Base-by-base conservation (phyloP, 2,113 vertebrate genomes). In the Centropus unirufus region DNA sequence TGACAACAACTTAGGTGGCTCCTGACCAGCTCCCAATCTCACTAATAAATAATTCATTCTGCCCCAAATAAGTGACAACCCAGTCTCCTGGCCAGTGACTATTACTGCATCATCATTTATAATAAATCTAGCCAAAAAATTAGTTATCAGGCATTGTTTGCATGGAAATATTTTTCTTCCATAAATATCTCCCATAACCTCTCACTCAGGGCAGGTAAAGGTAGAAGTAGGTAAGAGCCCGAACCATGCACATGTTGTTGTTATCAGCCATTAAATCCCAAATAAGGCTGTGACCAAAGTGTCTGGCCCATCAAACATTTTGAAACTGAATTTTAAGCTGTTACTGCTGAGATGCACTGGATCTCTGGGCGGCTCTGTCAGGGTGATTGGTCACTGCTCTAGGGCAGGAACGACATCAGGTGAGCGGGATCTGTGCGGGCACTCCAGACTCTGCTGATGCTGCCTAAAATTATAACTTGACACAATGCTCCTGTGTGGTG, bases 21-120 rank as follows among this genome's bases (percentile, higher is more conserved):
- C 81, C 84, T 66, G 42, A 40, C 36, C 83, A 74, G 77, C 76
- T 70, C 68, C 55, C 91, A 12, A 81, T 94, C 61, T 94, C 61
- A 18, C 83, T 75, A 51, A 39, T 54, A 54, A 87, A 63, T 77
- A 54, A 78, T 67, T 87, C 30, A 49, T 66, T 54, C 68, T 89
- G 27, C 80, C 73, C 85, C 69, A 13, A 83, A 44, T 58, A 13
- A 14, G 14, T 68, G 55, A 68, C 64, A 77, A 0, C n/a, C 40
- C 34, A 3, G 5, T 44, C 54, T 46, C 83, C 63, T 9, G 0
- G 49, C 66, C 29, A 29, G 49, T 32, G 46, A 34, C 34, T 72
- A 8, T 36, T 76, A 42, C 46, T 66, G 27, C 29, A 44, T 64
- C 39, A 24, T 58, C 12, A 14, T 44, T 51, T 64, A n/a, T 57